These are phyloP conservation scores for Alca torda DNA, from an alignment of 2,797 vertebrate genomes.

Conservation along the genomic window DNA sequence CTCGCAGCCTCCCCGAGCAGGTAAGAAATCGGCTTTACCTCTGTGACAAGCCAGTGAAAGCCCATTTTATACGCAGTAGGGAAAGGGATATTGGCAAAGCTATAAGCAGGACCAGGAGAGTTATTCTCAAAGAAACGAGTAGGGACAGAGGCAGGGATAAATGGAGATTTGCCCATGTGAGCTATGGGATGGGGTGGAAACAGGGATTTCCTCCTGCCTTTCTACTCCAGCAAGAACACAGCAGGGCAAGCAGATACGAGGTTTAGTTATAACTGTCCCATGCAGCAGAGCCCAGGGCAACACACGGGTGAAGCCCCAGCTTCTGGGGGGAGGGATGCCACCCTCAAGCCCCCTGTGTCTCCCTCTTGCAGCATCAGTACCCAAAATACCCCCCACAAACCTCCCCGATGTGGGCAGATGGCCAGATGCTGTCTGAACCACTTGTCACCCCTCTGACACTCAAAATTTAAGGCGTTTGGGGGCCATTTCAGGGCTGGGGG, in stretches of 20 bases:
- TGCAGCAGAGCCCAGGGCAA: neutral
- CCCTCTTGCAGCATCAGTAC: neutral
- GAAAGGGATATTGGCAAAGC: neutral
- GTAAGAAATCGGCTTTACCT: neutral
- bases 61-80: fast-evolving
- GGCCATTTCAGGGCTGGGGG: neutral
- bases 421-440: neutral
- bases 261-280: neutral
- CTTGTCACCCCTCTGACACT: neutral
- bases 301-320: neutral
- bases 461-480: neutral
- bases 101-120: neutral
- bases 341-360: fast-evolving
- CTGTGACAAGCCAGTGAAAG: neutral
- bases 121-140: neutral
- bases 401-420: fast-evolving
- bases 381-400: neutral
- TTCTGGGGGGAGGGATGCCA: fast-evolving
- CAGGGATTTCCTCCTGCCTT: neutral
- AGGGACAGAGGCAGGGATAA: neutral
- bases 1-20: neutral
- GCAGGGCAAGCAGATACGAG: fast-evolving
- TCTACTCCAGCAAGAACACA: neutral
- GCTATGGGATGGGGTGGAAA: neutral
- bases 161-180: neutral